Evolutionary conservation across 1,140 invertebrate species (phyloP), one percentile per base, ranked within the genome.

Genomic region (Trypoxylus dichotomus): DNA sequence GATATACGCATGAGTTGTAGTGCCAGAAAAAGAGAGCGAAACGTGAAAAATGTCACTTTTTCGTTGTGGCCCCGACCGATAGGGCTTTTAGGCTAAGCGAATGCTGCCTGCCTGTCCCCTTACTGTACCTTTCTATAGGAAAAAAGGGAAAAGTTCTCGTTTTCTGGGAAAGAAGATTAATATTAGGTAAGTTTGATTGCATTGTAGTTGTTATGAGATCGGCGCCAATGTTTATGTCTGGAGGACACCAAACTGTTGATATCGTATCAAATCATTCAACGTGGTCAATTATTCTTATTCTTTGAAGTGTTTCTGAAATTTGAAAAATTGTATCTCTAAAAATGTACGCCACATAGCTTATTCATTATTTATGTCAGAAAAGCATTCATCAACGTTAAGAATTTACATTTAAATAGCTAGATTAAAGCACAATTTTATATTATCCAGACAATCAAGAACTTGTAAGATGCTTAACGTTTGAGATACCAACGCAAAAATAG

Each of bases 21-120:
- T 24, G 60, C 21, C 27, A 24, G 60, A 68, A 13, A 29, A 29
- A 24, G 60, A 68, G 1, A 6, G 60, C 8, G 47, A 21, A 58
- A 58, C 15, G 5, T 5, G 60, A 15, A 24, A 68, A 68, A 68
- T 24, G 27, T 68, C 47, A 54, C 15, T 54, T 54, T 54, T 54
- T 54, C 47, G 60, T 27, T 8, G 13, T 29, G 24, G 27, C 60
- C 24, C 11, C 19, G 27, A 24, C 60, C 60, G 60, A 8, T 68
- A 29, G 60, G 27, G 60, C 60, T 68, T 68, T 68, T 68, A 68
- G 60, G 60, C 24, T 68, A 68, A 68, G 60, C 60, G 60, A 68
- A 68, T 68, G 10, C 21, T 24, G 19, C 60, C 21, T 10, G 10
- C 60, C 8, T 13, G 21, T 21, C 47, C 47, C n/a, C 47, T n/a